These are phyloP conservation scores for Columbina picui DNA, from an alignment of 2,113 vertebrate species.

Conservation along the genomic window DNA sequence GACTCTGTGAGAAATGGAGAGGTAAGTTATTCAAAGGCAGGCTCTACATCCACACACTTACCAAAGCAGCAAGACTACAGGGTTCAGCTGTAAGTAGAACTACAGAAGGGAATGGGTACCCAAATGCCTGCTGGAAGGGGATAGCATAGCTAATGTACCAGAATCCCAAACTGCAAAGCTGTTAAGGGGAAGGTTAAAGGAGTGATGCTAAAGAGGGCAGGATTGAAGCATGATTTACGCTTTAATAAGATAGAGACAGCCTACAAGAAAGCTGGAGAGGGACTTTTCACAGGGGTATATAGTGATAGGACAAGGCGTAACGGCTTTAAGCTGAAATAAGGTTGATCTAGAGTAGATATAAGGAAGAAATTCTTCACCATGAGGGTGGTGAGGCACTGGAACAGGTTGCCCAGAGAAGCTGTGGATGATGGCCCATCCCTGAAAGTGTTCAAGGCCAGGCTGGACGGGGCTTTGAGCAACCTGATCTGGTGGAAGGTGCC, in stretches of 20 bases:
- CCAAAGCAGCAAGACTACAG: background rate
- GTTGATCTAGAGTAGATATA: no score
- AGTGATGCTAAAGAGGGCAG: background rate
- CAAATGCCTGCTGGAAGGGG: background rate
- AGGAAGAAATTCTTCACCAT: no score
- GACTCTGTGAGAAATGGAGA: background rate
- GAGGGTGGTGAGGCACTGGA: no score
- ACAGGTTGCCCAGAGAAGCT: no score
- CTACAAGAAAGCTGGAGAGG: no score
- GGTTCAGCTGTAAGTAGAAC: background rate
- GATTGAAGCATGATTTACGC: background rate
- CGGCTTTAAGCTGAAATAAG: no score
- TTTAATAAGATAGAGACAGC: background rate
- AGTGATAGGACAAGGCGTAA: no score
- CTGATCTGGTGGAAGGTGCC: no score
- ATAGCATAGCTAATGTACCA: accelerated
- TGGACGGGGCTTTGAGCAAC: no score
- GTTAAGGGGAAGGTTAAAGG: background rate
- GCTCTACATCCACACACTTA: background rate
- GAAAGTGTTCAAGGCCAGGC: no score
- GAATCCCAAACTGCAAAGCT: background rate
- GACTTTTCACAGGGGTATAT: no score
- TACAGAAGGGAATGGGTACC: background rate
- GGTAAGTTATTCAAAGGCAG: background rate
- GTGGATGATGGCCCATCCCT: no score